Conservation (phyloP, 2,113 vertebrate genomes). For the Trematomus loennbergii region DNA sequence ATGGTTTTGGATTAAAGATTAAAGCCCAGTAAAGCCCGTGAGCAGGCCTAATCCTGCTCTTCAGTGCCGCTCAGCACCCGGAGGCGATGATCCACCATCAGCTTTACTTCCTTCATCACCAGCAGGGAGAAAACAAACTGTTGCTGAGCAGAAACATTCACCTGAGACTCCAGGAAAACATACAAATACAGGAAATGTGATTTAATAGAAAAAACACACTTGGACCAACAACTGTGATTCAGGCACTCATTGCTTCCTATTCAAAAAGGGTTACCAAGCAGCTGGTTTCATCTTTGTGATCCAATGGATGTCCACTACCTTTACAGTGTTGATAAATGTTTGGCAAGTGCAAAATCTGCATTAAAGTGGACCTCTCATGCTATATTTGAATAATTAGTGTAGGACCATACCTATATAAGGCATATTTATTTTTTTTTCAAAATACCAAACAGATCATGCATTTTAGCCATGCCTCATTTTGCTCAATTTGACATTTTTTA, state of each 20-base stretch:
- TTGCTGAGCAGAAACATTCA: conserved; percentile 6
- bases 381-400: too few relatives aligned
- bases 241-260: not conserved
- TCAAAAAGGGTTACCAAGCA: not conserved
- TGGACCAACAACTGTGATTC: not conserved
- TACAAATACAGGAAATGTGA: too few relatives aligned
- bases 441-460: too few relatives aligned
- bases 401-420: too few relatives aligned
- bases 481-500: too few relatives aligned
- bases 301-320: not conserved
- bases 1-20: conserved; percentile 72
- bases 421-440: too few relatives aligned
- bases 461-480: too few relatives aligned
- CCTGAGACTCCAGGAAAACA: not conserved
- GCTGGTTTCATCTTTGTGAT: not conserved
- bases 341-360: too few relatives aligned
- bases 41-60: conserved; percentile 66
- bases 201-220: not conserved
- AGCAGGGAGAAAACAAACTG: conserved; percentile 5
- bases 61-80: conserved; percentile 43
- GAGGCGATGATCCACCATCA: conserved; percentile 48
- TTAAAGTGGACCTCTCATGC: too few relatives aligned
- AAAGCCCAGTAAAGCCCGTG: conserved; percentile 61
- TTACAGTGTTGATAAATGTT: not conserved
- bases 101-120: conserved; percentile 18